phyloP scores from a whole-genome alignment of 2,113 vertebrate genomes.

The Halcyon senegalensis region DNA sequence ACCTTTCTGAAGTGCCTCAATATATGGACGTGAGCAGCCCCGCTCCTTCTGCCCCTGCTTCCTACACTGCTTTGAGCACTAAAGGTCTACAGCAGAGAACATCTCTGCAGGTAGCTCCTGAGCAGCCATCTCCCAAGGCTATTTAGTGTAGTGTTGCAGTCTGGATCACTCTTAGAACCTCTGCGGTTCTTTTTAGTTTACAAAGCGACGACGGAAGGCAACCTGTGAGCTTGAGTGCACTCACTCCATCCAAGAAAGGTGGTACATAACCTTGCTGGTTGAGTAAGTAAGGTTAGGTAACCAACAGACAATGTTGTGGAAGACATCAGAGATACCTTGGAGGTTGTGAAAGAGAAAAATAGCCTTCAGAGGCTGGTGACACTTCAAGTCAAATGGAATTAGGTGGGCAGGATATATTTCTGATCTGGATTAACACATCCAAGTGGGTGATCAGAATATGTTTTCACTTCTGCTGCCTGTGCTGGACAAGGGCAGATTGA shows the following conservation, averaged over 20 bases:
- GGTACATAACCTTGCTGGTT: neutral
- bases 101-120: neutral
- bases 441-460: neutral
- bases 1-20: neutral
- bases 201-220: neutral
- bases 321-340: neutral
- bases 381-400: neutral
- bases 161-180: neutral
- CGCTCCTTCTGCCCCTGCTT: neutral
- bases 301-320: neutral
- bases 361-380: neutral
- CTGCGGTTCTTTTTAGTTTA: neutral
- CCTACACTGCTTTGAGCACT: neutral
- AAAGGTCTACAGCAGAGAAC: neutral
- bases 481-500: neutral
- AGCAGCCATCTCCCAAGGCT: neutral
- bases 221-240: neutral
- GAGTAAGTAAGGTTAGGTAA: neutral
- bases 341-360: neutral
- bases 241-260: neutral
- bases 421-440: neutral
- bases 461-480: neutral
- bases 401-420: neutral
- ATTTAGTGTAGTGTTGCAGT: neutral
- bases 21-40: neutral